A percentile compares a stretch with the other conserved stretches of the same genome.
These are phyloP conservation scores for Callipepla californica DNA, from an alignment of 2,113 vertebrate species.

Conservation along the genomic window DNA sequence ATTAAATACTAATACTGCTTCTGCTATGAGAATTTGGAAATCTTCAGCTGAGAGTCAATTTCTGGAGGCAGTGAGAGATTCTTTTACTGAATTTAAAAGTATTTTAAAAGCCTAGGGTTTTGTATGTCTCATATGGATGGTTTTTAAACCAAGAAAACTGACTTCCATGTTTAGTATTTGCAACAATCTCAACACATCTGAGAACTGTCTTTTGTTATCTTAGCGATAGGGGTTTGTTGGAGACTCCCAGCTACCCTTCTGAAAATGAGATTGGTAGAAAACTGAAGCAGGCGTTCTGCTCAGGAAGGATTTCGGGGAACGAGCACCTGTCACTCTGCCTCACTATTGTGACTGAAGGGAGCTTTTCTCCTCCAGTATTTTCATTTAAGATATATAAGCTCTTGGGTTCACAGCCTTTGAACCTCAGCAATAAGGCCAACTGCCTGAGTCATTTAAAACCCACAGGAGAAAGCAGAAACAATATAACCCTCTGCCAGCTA, in stretches of 20 bases:
- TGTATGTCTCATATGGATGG: background rate
- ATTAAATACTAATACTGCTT: constrained; percentile 33
- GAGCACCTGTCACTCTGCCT: constrained; percentile 8
- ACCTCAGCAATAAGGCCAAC: background rate
- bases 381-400: background rate
- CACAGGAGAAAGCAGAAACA: background rate
- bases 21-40: constrained; percentile 55
- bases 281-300: background rate
- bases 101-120: background rate
- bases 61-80: background rate
- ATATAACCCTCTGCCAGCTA: background rate
- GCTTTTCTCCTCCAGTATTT: background rate
- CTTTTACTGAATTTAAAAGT: background rate
- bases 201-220: background rate
- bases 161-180: background rate
- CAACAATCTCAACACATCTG: background rate
- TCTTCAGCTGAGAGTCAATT: constrained; percentile 37
- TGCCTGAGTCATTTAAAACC: background rate
- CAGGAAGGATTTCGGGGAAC: background rate
- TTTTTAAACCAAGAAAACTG: background rate
- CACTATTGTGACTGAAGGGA: background rate
- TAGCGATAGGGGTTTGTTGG: background rate
- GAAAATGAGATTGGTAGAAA: constrained; percentile 9
- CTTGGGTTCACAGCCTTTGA: background rate
- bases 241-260: background rate